Evolutionary conservation across 2,888 invertebrate species (phyloP).

Genomic region (Cacoxenus indagator): DNA sequence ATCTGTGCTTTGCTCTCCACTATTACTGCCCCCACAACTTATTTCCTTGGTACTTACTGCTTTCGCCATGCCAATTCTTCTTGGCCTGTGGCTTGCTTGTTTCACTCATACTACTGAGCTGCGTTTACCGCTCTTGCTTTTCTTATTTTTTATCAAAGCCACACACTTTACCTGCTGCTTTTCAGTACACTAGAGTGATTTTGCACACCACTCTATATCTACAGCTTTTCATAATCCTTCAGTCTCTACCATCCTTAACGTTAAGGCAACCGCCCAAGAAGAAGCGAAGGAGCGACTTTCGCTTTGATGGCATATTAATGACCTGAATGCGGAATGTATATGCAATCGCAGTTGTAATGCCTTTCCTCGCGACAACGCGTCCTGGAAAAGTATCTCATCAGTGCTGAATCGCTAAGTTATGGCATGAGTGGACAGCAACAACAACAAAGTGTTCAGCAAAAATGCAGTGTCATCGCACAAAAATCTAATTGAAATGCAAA

Average conservation of each 20-base stretch:
- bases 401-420: not conserved
- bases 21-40: too few relatives aligned
- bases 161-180: too few relatives aligned
- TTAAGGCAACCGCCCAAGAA: not conserved
- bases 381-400: not conserved
- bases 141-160: too few relatives aligned
- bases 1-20: too few relatives aligned
- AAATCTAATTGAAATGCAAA: not conserved
- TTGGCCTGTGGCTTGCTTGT: too few relatives aligned
- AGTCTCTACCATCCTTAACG: not conserved
- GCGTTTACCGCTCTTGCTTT: too few relatives aligned
- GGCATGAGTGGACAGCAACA: not conserved
- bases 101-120: too few relatives aligned
- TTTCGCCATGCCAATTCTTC: too few relatives aligned
- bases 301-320: constrained; percentile 58
- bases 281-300: not conserved
- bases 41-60: too few relatives aligned
- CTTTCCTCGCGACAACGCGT: not conserved
- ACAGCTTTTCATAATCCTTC: not conserved
- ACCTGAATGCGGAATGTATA: constrained; percentile 59
- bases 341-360: constrained; percentile 29
- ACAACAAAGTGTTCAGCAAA: not conserved
- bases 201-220: too few relatives aligned
- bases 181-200: too few relatives aligned
- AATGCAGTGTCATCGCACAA: too few relatives aligned